phyloP scores from a whole-genome alignment of 2,797 vertebrate genomes.

The Sitta carolinensis region DNA sequence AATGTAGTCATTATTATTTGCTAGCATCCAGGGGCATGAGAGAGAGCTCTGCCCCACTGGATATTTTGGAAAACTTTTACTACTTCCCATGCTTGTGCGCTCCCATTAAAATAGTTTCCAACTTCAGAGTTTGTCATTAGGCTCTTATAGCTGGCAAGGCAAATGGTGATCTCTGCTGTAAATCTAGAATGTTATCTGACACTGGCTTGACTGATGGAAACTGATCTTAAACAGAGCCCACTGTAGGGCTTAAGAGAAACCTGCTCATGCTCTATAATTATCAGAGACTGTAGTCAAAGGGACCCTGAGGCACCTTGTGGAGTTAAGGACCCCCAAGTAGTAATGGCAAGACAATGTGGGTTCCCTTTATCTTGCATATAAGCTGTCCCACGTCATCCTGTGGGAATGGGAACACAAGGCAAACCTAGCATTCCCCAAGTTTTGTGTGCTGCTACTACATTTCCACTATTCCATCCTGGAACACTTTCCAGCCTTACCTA shows the following conservation, averaged over 20 bases:
- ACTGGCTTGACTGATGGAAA: not conserved
- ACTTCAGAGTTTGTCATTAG: not conserved
- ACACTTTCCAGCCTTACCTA: not conserved
- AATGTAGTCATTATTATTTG: not conserved
- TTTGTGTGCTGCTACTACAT: not conserved
- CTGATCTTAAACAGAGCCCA: not conserved
- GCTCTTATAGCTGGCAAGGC: not conserved
- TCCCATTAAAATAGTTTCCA: not conserved
- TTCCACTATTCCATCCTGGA: not conserved
- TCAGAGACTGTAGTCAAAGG: not conserved
- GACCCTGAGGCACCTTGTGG: not conserved
- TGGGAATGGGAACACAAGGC: not conserved
- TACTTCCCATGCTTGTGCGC: not conserved
- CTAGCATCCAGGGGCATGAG: not conserved
- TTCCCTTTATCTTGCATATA: not conserved
- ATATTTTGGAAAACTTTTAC: not conserved
- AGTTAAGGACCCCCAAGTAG: not conserved
- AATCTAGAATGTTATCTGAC: not conserved
- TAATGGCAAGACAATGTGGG: fast-evolving
- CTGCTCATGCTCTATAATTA: not conserved
- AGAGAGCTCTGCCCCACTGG: not conserved
- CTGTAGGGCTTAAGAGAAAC: not conserved
- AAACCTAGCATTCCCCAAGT: not conserved
- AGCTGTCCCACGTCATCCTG: fast-evolving
- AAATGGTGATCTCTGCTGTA: not conserved